A percentile compares a stretch with the other conserved stretches of the same genome.
Conservation (phyloP, 2,797 vertebrate genomes). For the Trichosurus vulpecula region DNA sequence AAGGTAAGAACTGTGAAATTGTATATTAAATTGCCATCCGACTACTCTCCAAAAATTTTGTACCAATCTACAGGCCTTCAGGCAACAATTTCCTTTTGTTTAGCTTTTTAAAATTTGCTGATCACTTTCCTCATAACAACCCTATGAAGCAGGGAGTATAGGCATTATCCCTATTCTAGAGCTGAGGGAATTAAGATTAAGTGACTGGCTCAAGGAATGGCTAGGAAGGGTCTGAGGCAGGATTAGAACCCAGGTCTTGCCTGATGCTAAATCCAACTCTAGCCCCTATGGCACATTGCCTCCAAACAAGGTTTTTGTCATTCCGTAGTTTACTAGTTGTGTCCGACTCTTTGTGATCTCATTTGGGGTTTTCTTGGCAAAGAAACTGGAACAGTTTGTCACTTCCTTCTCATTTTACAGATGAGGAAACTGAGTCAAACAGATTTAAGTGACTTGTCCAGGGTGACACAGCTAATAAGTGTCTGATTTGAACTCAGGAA, state of each 20-base stretch:
- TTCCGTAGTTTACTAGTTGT: not conserved
- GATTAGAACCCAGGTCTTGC: not conserved
- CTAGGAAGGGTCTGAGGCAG: constrained; percentile 8
- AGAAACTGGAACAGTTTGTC: too few relatives aligned
- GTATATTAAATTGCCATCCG: constrained; percentile 37
- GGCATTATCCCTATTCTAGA: not conserved
- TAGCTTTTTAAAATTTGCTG: constrained; percentile 11
- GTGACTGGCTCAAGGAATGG: not conserved
- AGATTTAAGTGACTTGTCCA: too few relatives aligned
- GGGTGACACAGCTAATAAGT: too few relatives aligned
- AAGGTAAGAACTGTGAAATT: not conserved
- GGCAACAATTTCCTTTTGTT: not conserved
- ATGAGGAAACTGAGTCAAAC: too few relatives aligned
- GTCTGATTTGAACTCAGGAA: too few relatives aligned
- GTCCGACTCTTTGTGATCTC: too few relatives aligned
- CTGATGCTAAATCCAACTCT: not conserved
- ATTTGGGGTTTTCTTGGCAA: too few relatives aligned
- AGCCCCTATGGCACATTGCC: not conserved
- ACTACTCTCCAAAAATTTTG: not conserved
- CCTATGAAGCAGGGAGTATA: not conserved
- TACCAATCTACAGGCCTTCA: constrained; percentile 33
- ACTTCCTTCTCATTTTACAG: too few relatives aligned
- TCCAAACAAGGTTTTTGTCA: not conserved
- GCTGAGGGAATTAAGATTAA: not conserved
- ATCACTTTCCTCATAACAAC: constrained; percentile 1